Percentiles rank a stretch among this genome's conserved stretches.
Conservation (phyloP, 2,797 vertebrate genomes). For the Nothura maculosa region DNA sequence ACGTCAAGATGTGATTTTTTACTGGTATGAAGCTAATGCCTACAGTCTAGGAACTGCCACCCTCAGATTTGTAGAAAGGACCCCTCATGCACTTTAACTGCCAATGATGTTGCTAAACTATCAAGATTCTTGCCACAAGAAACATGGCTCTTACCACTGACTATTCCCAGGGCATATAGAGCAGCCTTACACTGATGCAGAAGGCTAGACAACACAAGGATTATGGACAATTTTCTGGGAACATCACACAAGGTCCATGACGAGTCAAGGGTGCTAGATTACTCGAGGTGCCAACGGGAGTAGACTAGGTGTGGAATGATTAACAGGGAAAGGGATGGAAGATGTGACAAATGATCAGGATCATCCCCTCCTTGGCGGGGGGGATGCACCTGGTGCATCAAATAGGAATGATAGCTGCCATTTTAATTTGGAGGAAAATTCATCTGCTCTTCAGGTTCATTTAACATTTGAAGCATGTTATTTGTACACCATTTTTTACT, state of each 20-base stretch:
- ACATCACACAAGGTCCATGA: neutral
- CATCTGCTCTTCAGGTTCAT: neutral
- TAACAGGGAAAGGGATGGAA: neutral
- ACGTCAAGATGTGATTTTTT: neutral
- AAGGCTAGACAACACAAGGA: fast-evolving
- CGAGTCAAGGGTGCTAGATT: neutral
- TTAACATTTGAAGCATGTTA: neutral
- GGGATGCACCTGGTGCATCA: neutral
- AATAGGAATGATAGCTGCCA: neutral
- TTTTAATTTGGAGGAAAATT: neutral
- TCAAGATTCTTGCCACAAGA: neutral
- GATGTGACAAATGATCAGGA: neutral
- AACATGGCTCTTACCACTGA: no score
- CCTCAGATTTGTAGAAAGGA: neutral
- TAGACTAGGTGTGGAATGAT: neutral
- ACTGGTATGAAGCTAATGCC: neutral
- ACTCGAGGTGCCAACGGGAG: neutral
- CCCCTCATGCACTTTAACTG: neutral
- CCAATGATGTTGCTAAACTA: neutral
- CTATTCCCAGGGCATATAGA: neutral
- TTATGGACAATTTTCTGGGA: neutral
- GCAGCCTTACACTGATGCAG: neutral
- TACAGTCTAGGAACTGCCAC: neutral
- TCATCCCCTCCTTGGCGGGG: no score
- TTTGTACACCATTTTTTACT: neutral